Evolutionary conservation across 2,797 vertebrate species (phyloP).

Genomic region (Pseudomugil gertrudae): DNA sequence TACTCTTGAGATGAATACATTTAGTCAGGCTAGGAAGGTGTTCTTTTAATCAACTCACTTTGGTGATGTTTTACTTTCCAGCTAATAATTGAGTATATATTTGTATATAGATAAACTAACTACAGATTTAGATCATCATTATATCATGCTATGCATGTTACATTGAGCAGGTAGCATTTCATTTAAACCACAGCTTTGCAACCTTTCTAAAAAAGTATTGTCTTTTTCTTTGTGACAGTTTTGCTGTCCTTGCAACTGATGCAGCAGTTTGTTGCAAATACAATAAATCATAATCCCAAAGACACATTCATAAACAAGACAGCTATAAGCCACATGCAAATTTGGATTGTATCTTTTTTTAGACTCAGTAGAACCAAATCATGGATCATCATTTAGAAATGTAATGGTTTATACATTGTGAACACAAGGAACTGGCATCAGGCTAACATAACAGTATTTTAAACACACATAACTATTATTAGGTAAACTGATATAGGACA

Average conservation of each 20-base stretch:
- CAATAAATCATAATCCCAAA: slow-evolving; percentile 29
- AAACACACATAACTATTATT: background rate
- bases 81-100: no score
- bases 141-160: background rate
- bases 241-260: slow-evolving; percentile 35
- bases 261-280: slow-evolving; percentile 22
- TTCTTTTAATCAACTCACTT: no score
- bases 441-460: background rate
- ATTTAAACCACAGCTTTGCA: background rate
- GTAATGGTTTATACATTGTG: background rate
- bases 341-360: slow-evolving; percentile 3
- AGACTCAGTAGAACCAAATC: slow-evolving; percentile 5
- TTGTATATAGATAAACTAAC: no score
- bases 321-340: slow-evolving; percentile 17
- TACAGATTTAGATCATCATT: background rate
- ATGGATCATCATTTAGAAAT: slow-evolving; percentile 17
- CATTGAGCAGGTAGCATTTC: background rate
- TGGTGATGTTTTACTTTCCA: no score
- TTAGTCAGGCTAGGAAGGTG: no score
- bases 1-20: no score
- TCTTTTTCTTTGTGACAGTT: slow-evolving; percentile 4
- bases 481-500: background rate
- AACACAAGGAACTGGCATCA: background rate
- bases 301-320: slow-evolving; percentile 38
- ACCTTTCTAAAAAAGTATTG: slow-evolving; percentile 4